Base-by-base conservation (phyloP, 2,888 invertebrate species). In the Zaprionus lineosus region DNA sequence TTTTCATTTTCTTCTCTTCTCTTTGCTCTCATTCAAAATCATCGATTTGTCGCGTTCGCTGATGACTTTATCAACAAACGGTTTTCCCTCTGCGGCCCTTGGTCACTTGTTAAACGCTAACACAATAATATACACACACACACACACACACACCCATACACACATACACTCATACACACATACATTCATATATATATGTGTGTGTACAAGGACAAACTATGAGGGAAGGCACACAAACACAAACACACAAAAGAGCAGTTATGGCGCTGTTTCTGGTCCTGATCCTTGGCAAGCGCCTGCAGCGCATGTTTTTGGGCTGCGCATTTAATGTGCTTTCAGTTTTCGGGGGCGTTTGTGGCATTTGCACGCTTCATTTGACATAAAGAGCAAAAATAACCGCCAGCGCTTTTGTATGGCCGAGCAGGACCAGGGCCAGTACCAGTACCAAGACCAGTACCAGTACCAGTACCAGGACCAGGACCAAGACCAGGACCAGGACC, bases 321-420 rank as follows among this genome's bases (percentile, higher is more conserved):
- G 81, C 78, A 76, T 81, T 83, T 83, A 78, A 81, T 83, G 84
- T 61, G 24, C 53, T 56, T 21, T 58, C 37, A 40, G 52, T 56
- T 67, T 66, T 29, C 26, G 56, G 66, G 83, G 77, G 69, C 71
- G 75, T 75, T 65, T 74, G 60, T 61, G 82, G 78, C 81, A 84
- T 84, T 81, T 75, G 83, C 83, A 81, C 75, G 84, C 84, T 84
- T 82, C 81, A 81, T 81, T 81, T 82, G 76, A 68, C 84, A 84
- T 72, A 82, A 84, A 84, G 75, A 73, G 72, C 79, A 66, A 82
- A 81, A 84, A 82, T 84, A 84, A 61, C 82, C 78, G 67, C 50
- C 33, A 47, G 69, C 71, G 57, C 33, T 72, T 57, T 53, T 65
- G 46, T 52, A 51, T 29, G 56, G 37, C 57, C 29, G 24, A 33